A percentile compares a stretch with the other conserved stretches of the same genome.
phyloP scores from a whole-genome alignment of 2,797 vertebrate species.

The Sternotherus odoratus region DNA sequence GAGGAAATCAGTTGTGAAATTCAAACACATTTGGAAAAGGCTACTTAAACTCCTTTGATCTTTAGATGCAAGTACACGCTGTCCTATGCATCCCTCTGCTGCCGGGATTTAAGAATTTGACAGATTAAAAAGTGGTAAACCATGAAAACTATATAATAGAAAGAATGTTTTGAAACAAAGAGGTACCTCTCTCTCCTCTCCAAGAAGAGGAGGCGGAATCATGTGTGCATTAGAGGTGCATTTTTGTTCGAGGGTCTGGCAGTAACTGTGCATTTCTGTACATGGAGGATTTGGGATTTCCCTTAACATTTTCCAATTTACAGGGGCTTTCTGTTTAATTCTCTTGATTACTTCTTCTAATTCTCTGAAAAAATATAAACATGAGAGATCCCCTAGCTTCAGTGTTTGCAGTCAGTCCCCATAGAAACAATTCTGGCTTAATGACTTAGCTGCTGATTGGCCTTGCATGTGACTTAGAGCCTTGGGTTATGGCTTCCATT shows the following conservation, averaged over 20 bases:
- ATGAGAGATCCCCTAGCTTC: neutral
- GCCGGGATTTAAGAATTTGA: neutral
- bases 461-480: neutral
- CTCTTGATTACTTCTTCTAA: neutral
- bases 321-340: neutral
- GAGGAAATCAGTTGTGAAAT: neutral
- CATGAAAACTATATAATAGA: neutral
- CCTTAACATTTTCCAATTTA: neutral
- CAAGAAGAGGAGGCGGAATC: neutral
- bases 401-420: neutral
- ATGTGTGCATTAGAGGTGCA: neutral
- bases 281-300: fast-evolving
- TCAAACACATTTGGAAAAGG: neutral
- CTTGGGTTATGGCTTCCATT: neutral
- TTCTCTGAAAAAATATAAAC: neutral
- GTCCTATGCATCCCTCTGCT: neutral
- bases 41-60: neutral
- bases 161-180: neutral
- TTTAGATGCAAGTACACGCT: neutral
- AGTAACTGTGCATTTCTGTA: neutral
- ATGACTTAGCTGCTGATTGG: neutral
- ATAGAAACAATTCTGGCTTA: neutral
- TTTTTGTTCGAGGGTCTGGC: neutral
- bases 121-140: neutral
- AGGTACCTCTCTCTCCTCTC: neutral